Percentiles rank a stretch among this genome's conserved stretches.
Evolutionary conservation across 2,797 vertebrate genomes (phyloP).

Genomic region (Macrochelys suwanniensis): DNA sequence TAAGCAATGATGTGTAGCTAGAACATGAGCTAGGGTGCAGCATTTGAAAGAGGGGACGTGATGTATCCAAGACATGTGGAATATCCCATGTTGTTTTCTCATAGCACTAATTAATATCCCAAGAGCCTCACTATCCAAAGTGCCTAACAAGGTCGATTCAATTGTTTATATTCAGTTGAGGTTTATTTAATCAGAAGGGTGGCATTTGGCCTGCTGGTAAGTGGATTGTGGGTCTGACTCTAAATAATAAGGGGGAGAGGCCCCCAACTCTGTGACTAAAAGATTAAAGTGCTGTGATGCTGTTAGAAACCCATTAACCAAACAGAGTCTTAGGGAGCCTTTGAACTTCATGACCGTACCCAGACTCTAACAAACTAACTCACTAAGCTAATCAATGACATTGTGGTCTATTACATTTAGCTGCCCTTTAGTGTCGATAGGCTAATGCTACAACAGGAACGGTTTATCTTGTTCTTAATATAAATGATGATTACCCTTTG

Average conservation of each 20-base stretch:
- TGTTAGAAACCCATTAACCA: slow-evolving; percentile 59
- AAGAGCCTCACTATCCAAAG: neutral
- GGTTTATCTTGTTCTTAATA: neutral
- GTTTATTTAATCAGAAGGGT: neutral
- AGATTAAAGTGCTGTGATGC: slow-evolving; percentile 9
- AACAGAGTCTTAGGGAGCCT: slow-evolving; percentile 51
- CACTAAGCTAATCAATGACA: slow-evolving; percentile 49
- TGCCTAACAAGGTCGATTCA: neutral
- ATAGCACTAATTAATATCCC: neutral
- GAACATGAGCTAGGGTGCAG: neutral
- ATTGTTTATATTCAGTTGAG: neutral
- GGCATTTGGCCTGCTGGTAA: slow-evolving; percentile 8
- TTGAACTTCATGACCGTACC: slow-evolving; percentile 41
- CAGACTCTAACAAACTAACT: slow-evolving; percentile 47
- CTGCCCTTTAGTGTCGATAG: neutral
- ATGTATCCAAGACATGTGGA: neutral
- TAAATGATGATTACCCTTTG: neutral
- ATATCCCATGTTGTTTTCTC: neutral
- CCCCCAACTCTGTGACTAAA: slow-evolving; percentile 16
- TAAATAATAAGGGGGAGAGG: neutral
- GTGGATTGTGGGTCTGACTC: neutral
- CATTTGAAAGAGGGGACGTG: neutral
- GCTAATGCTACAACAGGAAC: neutral
- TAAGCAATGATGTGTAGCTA: rapidly evolving
- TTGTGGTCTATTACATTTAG: neutral